Evolutionary conservation across 2,888 invertebrate genomes (phyloP).

Genomic region (Erynnis tages): DNA sequence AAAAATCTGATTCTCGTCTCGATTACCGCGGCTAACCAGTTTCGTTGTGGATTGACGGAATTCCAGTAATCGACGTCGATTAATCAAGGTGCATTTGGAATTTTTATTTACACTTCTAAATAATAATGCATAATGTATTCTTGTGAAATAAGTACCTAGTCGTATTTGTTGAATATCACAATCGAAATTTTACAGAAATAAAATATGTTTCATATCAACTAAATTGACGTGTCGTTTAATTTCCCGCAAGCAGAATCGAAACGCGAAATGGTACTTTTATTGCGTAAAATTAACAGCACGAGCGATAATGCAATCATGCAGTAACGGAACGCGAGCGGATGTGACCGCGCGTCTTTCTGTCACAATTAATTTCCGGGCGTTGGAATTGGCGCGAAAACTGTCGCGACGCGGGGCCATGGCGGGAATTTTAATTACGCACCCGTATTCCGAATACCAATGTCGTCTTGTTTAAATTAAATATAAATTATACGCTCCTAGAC

Average conservation of each 20-base stretch:
- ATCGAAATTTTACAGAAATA: background rate
- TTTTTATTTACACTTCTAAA: slow-evolving; percentile 23
- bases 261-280: slow-evolving; percentile 29
- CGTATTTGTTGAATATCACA: background rate
- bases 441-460: slow-evolving; percentile 79
- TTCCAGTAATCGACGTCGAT: slow-evolving; percentile 62
- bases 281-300: slow-evolving; percentile 30
- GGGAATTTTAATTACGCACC: slow-evolving; percentile 80
- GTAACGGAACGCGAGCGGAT: slow-evolving; percentile 75
- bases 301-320: slow-evolving; percentile 45
- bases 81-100: slow-evolving; percentile 45
- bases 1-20: slow-evolving; percentile 57
- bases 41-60: slow-evolving; percentile 56
- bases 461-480: slow-evolving; percentile 80
- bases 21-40: slow-evolving; percentile 62
- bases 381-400: slow-evolving; percentile 82
- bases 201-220: slow-evolving; percentile 9
- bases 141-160: too few species aligned
- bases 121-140: slow-evolving; percentile 18
- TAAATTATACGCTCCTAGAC: slow-evolving; percentile 80
- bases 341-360: slow-evolving; percentile 81
- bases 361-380: slow-evolving; percentile 82
- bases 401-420: slow-evolving; percentile 66
- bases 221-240: slow-evolving; percentile 26
- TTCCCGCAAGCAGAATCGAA: slow-evolving; percentile 23